Evolutionary conservation across 2,113 vertebrate species (phyloP).

Genomic region (Cyprinodon tularosa): DNA sequence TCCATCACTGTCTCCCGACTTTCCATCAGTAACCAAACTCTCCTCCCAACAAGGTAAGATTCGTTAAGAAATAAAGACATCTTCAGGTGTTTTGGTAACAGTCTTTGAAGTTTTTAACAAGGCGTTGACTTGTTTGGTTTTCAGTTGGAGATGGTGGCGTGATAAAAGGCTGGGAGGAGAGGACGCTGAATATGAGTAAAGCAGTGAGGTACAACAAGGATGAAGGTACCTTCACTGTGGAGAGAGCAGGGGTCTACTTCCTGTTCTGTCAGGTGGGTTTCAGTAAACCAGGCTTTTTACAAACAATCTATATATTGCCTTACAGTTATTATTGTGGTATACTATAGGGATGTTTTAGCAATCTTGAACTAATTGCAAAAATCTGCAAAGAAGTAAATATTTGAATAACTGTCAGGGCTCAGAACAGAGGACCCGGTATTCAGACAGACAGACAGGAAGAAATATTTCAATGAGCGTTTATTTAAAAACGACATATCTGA

Average conservation of each 20-base stretch:
- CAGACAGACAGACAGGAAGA: too few species aligned
- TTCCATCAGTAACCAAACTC: constrained; percentile 75
- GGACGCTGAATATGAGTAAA: constrained; percentile 85
- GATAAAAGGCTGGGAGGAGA: constrained; percentile 88
- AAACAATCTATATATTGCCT: background rate
- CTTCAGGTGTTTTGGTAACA: background rate
- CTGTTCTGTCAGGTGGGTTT: constrained; percentile 89
- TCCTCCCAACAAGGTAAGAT: constrained; percentile 80
- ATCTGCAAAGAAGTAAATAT: background rate
- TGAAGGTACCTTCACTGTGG: constrained; percentile 84
- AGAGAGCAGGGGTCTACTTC: constrained; percentile 86
- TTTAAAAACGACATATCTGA: too few species aligned
- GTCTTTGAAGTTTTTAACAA: constrained; percentile 10
- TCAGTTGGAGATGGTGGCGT: constrained; percentile 83
- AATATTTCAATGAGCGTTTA: too few species aligned
- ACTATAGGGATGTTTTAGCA: background rate
- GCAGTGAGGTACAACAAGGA: constrained; percentile 85
- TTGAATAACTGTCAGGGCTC: background rate
- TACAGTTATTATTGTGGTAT: background rate
- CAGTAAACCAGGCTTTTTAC: background rate
- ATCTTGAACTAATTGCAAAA: background rate
- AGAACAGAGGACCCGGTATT: too few species aligned
- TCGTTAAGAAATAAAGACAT: constrained; percentile 22
- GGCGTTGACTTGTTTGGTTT: constrained; percentile 27
- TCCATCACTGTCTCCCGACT: constrained; percentile 50